phyloP scores from a whole-genome alignment of 2,113 vertebrate species.

The Rhea americana region DNA sequence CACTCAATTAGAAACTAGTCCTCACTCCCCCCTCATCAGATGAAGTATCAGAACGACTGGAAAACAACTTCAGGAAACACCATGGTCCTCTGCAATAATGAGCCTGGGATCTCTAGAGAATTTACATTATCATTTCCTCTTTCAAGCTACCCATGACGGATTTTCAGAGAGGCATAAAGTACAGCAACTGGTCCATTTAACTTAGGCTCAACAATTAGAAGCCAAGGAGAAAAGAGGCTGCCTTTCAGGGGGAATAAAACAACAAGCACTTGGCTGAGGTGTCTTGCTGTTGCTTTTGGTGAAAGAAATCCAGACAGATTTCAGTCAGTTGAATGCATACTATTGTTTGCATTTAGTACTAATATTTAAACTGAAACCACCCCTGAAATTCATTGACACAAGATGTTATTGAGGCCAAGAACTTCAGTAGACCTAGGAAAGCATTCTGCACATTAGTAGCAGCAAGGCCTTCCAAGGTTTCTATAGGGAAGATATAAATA shows the following conservation, averaged over 20 bases:
- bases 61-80: neutral
- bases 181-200: neutral
- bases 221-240: neutral
- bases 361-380: neutral
- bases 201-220: neutral
- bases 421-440: neutral
- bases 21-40: neutral
- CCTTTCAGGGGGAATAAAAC: neutral
- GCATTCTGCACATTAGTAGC: neutral
- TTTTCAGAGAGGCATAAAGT: neutral
- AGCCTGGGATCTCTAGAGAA: neutral
- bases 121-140: neutral
- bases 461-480: neutral
- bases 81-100: neutral
- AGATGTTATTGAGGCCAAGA: neutral
- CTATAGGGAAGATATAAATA: neutral
- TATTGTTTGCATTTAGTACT: neutral
- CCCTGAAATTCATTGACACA: neutral
- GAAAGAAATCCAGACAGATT: neutral
- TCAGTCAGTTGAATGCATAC: neutral
- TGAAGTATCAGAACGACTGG: neutral
- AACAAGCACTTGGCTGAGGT: neutral
- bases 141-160: accelerated
- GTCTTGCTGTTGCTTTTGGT: neutral
- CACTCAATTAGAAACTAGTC: neutral